These are phyloP conservation scores for Syritta pipiens DNA, from an alignment of 2,888 invertebrate species.

Conservation along the genomic window DNA sequence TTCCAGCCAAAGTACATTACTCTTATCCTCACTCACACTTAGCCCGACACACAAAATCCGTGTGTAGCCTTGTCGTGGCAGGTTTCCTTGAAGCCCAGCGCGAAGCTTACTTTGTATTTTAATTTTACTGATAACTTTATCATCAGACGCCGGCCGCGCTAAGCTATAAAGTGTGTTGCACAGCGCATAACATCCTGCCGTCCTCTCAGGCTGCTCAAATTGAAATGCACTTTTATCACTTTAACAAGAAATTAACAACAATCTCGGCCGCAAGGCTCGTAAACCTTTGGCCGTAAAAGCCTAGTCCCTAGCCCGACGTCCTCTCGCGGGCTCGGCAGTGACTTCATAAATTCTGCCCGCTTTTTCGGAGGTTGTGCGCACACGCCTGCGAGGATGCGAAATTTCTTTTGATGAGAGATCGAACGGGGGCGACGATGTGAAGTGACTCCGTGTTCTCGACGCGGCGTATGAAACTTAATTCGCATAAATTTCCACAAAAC, in stretches of 20 bases:
- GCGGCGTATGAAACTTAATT: constrained; percentile 47
- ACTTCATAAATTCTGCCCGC: constrained; percentile 58
- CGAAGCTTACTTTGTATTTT: constrained; percentile 42
- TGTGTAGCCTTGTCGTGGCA: neutral
- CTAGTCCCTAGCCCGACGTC: neutral
- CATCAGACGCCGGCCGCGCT: constrained; percentile 42
- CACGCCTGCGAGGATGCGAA: constrained; percentile 34
- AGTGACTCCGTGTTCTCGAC: constrained; percentile 41
- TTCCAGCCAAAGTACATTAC: constrained; percentile 39
- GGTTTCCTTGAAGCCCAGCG: neutral
- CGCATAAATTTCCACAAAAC: constrained; percentile 62
- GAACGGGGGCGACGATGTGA: constrained; percentile 18
- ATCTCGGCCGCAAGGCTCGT: constrained; percentile 52
- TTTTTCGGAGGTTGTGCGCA: constrained; percentile 27
- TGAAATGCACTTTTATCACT: constrained; percentile 58
- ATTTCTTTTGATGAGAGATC: constrained; percentile 65
- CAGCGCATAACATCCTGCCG: neutral
- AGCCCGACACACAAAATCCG: neutral
- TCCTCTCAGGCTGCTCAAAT: constrained; percentile 29
- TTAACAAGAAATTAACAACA: constrained; percentile 66
- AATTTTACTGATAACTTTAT: constrained; percentile 60
- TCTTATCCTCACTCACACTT: constrained; percentile 39
- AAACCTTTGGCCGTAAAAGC: constrained; percentile 50
- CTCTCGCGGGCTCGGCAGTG: neutral
- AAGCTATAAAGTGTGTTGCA: constrained; percentile 49